Conservation (phyloP, 2,113 vertebrate species). For the Macquaria ambigua region DNA sequence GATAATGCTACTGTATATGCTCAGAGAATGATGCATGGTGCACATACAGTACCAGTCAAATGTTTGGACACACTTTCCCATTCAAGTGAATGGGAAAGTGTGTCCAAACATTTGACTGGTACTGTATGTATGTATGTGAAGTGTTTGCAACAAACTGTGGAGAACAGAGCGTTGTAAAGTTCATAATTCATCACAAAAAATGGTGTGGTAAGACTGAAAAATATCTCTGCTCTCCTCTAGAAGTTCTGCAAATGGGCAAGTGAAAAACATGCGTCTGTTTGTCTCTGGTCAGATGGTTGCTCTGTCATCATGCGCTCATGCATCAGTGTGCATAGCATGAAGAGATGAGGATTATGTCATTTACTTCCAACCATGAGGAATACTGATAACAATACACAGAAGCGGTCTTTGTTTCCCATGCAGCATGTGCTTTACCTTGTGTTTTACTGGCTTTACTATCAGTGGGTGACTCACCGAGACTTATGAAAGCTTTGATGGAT, state of each 20-base stretch:
- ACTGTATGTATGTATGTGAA: neutral
- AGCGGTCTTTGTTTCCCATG: neutral
- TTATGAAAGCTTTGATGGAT: conserved; percentile 48
- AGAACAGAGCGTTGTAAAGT: neutral
- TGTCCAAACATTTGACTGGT: too few relatives aligned
- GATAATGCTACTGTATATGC: conserved; percentile 9
- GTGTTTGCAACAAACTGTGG: neutral
- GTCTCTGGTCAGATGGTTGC: conserved; percentile 27
- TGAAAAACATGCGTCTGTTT: conserved; percentile 14
- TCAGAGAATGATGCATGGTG: conserved; percentile 2
- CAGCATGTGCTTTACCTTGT: conserved; percentile 18
- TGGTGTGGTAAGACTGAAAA: neutral
- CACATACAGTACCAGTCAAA: too few relatives aligned
- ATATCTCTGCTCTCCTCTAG: neutral
- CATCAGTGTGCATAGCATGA: conserved; percentile 8
- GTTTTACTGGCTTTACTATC: conserved; percentile 30
- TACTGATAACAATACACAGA: conserved; percentile 27
- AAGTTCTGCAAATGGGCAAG: neutral
- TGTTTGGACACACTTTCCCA: too few relatives aligned
- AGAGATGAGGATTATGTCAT: conserved; percentile 11
- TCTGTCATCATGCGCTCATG: conserved; percentile 8
- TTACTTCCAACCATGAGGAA: conserved; percentile 14
- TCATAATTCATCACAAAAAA: conserved; percentile 5
- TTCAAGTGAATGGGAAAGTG: too few relatives aligned
- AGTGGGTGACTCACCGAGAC: conserved; percentile 26